A percentile compares a stretch with the other conserved stretches of the same genome.
phyloP scores from a whole-genome alignment of 2,888 invertebrate species.

The Ramazzottius varieornatus region DNA sequence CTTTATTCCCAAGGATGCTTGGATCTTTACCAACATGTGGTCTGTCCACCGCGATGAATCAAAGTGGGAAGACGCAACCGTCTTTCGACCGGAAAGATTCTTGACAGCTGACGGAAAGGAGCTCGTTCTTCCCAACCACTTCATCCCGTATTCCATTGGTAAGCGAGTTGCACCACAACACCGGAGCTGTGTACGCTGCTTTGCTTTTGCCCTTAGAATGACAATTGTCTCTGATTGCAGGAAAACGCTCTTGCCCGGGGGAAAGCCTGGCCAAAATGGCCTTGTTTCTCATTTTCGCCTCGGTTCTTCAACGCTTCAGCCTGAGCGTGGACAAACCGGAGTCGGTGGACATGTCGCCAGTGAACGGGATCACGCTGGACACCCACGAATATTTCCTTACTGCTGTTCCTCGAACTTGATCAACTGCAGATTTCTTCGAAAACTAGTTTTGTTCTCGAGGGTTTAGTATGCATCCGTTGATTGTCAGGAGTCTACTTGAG shows the following conservation, averaged over 20 bases:
- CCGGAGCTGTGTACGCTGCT: no score
- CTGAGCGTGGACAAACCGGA: not conserved
- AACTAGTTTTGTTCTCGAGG: no score
- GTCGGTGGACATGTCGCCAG: not conserved
- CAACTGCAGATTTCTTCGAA: no score
- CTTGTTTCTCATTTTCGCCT: not conserved
- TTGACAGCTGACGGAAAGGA: not conserved
- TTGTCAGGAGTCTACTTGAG: no score
- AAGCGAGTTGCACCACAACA: no score
- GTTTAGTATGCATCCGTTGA: no score
- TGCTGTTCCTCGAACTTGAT: no score
- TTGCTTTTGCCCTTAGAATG: no score
- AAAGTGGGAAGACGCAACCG: not conserved
- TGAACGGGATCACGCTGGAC: not conserved
- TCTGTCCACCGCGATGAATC: not conserved
- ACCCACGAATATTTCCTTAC: not conserved
- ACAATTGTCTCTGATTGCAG: not conserved
- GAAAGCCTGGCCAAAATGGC: not conserved
- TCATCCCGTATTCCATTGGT: not conserved
- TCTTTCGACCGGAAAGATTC: not conserved
- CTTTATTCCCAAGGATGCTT: not conserved
- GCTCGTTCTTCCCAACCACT: not conserved
- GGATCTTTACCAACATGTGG: constrained; percentile 2
- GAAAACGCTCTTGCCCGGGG: not conserved
- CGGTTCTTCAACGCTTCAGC: not conserved